Evolutionary conservation across 2,888 invertebrate genomes (phyloP), one percentile per base, ranked within the genome.

Genomic region (Mayetiola destructor): DNA sequence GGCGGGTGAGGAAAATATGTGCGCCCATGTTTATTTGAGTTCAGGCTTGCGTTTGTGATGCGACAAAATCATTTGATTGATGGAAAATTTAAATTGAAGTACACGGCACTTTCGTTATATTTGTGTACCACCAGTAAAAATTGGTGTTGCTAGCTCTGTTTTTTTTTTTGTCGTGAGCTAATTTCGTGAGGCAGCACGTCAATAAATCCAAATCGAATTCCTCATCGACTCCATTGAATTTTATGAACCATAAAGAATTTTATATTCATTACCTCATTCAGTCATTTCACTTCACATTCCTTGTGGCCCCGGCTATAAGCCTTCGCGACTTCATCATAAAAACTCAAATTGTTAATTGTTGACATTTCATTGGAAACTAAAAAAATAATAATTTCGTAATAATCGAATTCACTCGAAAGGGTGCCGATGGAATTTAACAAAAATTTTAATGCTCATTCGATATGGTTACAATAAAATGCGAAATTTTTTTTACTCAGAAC

Each of bases 1-100:
- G 29, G 4, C 40, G 23, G 48, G 27, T 27, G 6, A 23, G 8
- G 8, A 23, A n/a, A n/a, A n/a, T n/a, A n/a, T n/a, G n/a, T n/a
- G n/a, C n/a, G n/a, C n/a, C n/a, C n/a, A n/a, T n/a, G n/a, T n/a
- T n/a, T n/a, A n/a, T n/a, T n/a, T n/a, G 27, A 27, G 48, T 48
- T 48, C 27, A n/a, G 48, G 27, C 48, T 27, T 27, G 48, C n/a
- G 23, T 48, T 16, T 8, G 27, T 27, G 48, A 27, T 48, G 42
- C 42, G 23, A 42, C 39, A 16, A 3, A 42, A 9, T 3, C 16
- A 16, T 48, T 48, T 48, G 48, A 48, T 48, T 48, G 48, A 48
- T 48, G 48, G 48, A 48, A 48, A n/a, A 48, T 48, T 48, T 23
- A 48, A 48, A 48, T 48, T 48, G 27, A 48, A 48, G 48, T 48